Percentiles rank a stretch among this genome's conserved stretches.
These are phyloP conservation scores for Australoheros facetus DNA, from an alignment of 2,797 vertebrate species.

Conservation along the genomic window DNA sequence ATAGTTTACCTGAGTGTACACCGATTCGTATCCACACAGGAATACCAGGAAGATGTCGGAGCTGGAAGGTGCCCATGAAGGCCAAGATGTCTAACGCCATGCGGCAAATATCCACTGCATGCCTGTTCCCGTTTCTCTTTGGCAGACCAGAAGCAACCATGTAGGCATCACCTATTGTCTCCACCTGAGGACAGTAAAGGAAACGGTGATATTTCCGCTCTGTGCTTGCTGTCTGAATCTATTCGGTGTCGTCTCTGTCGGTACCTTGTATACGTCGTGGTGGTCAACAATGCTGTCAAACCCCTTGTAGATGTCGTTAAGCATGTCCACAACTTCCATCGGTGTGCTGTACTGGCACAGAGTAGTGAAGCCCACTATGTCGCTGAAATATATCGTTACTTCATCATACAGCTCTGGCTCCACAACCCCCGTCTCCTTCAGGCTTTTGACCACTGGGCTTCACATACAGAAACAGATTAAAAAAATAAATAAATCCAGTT, in stretches of 20 bases:
- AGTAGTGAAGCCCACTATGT: conserved; percentile 97
- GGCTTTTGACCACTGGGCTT: conserved; percentile 92
- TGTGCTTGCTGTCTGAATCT: accelerated
- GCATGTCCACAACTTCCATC: conserved; percentile 99
- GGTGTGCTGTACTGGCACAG: conserved; percentile 97
- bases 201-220: neutral
- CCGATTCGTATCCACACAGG: conserved; percentile 97
- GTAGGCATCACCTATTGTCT: conserved; percentile 97
- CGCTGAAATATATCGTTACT: conserved; percentile 97
- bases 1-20: conserved; percentile 89
- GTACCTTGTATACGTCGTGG: conserved; percentile 97
- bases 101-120: conserved; percentile 91
- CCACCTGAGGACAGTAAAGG: conserved; percentile 81
- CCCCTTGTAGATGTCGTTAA: conserved; percentile 95
- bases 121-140: conserved; percentile 89
- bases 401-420: conserved; percentile 94
- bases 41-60: conserved; percentile 90
- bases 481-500: neutral
- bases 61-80: conserved; percentile 93
- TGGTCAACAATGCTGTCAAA: conserved; percentile 94
- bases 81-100: conserved; percentile 96
- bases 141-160: conserved; percentile 96
- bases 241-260: accelerated
- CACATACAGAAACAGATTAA: conserved; percentile 9
- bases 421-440: conserved; percentile 92